Conservation (phyloP, 2,888 invertebrate genomes). For the Coecobrya sp. region DNA sequence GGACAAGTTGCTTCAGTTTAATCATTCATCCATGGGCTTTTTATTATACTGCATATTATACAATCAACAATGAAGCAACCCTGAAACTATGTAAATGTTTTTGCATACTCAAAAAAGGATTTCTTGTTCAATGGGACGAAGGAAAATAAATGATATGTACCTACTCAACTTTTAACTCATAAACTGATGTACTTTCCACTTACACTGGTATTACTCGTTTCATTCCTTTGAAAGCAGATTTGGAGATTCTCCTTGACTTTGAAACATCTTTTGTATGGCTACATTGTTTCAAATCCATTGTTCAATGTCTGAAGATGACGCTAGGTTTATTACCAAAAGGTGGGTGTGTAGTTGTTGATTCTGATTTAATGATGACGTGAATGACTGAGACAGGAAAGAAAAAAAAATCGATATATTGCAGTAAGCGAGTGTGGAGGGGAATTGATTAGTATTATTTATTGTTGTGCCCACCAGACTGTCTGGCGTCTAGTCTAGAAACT, state of each 20-base stretch:
- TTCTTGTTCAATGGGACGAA: neutral
- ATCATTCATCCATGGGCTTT: constrained; percentile 13
- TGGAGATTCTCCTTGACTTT: no score
- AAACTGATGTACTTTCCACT: neutral
- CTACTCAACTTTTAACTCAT: neutral
- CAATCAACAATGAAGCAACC: neutral
- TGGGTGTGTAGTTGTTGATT: neutral
- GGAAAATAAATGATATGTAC: neutral
- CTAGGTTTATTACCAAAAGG: neutral
- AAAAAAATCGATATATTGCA: neutral
- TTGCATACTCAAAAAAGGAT: constrained; percentile 3
- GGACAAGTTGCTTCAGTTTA: neutral
- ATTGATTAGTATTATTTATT: neutral
- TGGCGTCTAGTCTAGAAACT: neutral
- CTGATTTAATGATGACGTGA: neutral
- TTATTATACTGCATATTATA: constrained; percentile 10
- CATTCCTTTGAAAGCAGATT: no score
- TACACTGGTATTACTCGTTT: no score
- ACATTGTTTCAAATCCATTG: neutral
- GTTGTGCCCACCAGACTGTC: neutral
- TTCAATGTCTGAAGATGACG: neutral
- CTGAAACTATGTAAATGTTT: neutral
- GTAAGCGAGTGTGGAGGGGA: no score
- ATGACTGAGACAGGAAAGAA: neutral
- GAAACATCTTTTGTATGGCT: no score